Evolutionary conservation across 1,140 invertebrate genomes (phyloP), one percentile per base, ranked within the genome.

Genomic region (Ooceraea biroi): DNA sequence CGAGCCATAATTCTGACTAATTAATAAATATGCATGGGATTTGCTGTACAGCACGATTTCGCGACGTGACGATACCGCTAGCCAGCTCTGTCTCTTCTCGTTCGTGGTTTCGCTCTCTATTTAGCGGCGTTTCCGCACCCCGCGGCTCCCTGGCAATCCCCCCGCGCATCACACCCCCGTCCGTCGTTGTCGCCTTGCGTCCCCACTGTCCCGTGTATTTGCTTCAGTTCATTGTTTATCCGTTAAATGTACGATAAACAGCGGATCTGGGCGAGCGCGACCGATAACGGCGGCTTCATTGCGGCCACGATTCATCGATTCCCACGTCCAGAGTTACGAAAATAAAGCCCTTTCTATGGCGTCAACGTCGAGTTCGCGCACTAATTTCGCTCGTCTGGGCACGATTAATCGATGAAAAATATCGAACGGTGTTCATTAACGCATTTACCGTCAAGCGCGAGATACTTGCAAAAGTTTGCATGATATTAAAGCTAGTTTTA

Each of bases 11-110:
- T 92, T 92, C 89, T 92, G 85, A 89, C 90, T 91, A 91, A 92
- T 92, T 91, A n/a, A n/a, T n/a, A 92, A 92, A 92, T 90, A 92
- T 92, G 91, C 90, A 92, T 91, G 86, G 90, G 90, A 91, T 92
- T 92, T 92, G 85, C 85, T 85, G 76, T 83, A 83, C 84, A 74
- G 82, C 89, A 85, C 90, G 89, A 92, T 90, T 90, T 83, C 88
- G 91, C 90, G 88, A 91, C 84, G 90, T 85, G 86, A 68, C 84
- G 83, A 83, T 86, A 89, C 71, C 77, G 66, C 55, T n/a, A n/a
- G 27, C 77, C 19, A n/a, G 25, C 25, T 27, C 46, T 25, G 17
- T 30, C 57, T 8, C 74, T 60, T 22, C 19, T 12, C 14, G 27
- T 55, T 22, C 27, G 14, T 19, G 17, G 19, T 30, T 68, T 55